phyloP scores from a whole-genome alignment of 2,888 invertebrate genomes.

The Scaptomyza reducta region DNA sequence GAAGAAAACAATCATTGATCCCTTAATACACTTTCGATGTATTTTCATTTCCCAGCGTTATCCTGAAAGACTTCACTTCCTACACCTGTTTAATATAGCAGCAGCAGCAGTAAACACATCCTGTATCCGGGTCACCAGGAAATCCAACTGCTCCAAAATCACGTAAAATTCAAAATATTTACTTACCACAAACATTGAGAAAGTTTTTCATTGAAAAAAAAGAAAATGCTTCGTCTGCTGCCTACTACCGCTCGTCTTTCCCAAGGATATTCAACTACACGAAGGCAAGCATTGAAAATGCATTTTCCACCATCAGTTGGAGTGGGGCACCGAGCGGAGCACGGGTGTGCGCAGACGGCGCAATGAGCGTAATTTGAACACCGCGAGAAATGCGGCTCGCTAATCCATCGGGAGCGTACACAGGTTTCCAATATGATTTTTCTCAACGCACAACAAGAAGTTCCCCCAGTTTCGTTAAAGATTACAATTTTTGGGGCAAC shows the following conservation, averaged over 20 bases:
- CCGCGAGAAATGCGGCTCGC: constrained; percentile 72
- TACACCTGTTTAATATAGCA: constrained; percentile 55
- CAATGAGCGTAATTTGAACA: constrained; percentile 78
- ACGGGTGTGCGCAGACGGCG: constrained; percentile 62
- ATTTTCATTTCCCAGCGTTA: background rate
- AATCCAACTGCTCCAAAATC: constrained; percentile 68
- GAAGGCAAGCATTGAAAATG: constrained; percentile 49
- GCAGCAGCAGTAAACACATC: constrained; percentile 52
- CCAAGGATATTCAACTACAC: constrained; percentile 78
- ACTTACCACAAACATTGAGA: constrained; percentile 39
- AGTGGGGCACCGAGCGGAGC: constrained; percentile 8
- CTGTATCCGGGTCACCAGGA: constrained; percentile 72
- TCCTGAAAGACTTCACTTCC: constrained; percentile 23
- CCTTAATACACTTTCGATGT: background rate
- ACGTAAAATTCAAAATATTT: constrained; percentile 70
- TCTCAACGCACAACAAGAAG: constrained; percentile 24
- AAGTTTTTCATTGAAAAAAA: constrained; percentile 20
- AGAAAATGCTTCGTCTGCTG: constrained; percentile 18
- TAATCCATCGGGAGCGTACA: constrained; percentile 59
- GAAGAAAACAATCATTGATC: too few relatives aligned
- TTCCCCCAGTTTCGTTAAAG: constrained; percentile 58
- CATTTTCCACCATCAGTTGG: constrained; percentile 44
- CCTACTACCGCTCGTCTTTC: constrained; percentile 44
- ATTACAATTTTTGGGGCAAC: constrained; percentile 3
- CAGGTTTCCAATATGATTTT: constrained; percentile 71